Conservation (phyloP, 2,797 vertebrate genomes). For the Chelon auratus region DNA sequence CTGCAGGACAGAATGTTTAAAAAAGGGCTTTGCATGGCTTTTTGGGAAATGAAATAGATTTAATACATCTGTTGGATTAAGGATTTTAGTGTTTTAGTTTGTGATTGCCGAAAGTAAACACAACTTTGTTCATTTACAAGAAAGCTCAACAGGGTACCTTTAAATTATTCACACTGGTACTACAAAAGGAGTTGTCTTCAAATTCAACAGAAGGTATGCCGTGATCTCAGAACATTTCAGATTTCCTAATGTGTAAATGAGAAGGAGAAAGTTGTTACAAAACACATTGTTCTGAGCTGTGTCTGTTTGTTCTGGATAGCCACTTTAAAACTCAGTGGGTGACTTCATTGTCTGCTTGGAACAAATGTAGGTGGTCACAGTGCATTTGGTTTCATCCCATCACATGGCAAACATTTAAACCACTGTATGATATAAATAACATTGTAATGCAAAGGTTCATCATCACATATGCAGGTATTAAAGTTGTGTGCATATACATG, state of each 20-base stretch:
- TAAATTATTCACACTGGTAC: neutral
- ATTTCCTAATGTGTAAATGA: neutral
- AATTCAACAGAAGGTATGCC: neutral
- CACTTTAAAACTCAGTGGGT: conserved; percentile 37
- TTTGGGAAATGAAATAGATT: neutral
- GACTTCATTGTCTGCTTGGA: conserved; percentile 42
- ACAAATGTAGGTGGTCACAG: conserved; percentile 52
- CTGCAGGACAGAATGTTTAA: neutral
- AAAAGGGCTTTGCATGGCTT: too few relatives aligned
- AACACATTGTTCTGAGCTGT: neutral
- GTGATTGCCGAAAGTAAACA: neutral
- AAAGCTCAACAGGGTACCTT: neutral
- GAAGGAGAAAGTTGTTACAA: conserved; percentile 4
- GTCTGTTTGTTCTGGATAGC: conserved; percentile 15
- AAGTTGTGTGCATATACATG: neutral
- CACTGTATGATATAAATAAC: conserved; percentile 9
- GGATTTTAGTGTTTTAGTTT: conserved; percentile 5
- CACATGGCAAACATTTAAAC: conserved; percentile 27
- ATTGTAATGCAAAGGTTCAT: conserved; percentile 10
- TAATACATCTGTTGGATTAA: neutral
- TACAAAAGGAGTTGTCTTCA: neutral
- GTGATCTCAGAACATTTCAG: neutral
- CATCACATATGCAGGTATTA: neutral
- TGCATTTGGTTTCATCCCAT: conserved; percentile 42
- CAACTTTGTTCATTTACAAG: neutral